Evolutionary conservation across 1,140 invertebrate species (phyloP).

Genomic region (Drosophila trapezifrons): DNA sequence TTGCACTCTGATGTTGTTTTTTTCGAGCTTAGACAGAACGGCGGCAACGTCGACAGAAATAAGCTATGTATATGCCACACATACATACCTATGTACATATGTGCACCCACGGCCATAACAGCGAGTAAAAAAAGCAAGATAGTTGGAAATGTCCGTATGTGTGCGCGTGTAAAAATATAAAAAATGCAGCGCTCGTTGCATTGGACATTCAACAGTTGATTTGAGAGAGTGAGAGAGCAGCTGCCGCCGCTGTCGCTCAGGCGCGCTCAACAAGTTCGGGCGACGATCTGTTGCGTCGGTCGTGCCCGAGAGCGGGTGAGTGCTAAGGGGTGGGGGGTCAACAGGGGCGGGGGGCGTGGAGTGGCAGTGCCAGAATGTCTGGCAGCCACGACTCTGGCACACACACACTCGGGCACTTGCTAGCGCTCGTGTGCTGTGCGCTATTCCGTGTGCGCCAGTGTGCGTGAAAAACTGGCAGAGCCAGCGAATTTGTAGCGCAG

Average conservation of each 20-base stretch:
- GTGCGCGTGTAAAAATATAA: conserved; percentile 35
- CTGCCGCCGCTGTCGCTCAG: conserved; percentile 25
- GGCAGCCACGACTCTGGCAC: conserved; percentile 71
- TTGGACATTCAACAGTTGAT: conserved; percentile 80
- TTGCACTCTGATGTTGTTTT: conserved; percentile 35
- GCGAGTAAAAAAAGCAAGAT: conserved; percentile 37
- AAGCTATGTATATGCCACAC: conserved; percentile 25
- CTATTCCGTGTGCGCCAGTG: conserved; percentile 2
- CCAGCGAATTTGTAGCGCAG: conserved; percentile 77
- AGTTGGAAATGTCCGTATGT: conserved; percentile 13
- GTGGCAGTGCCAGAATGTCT: conserved; percentile 80
- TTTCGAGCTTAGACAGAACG: conserved; percentile 64
- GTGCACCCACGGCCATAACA: conserved; percentile 64
- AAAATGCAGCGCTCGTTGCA: conserved; percentile 57
- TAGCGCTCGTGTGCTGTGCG: conserved; percentile 4
- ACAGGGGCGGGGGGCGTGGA: conserved; percentile 30
- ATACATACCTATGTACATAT: conserved; percentile 14
- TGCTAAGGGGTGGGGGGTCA: conserved; percentile 27
- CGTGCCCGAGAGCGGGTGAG: conserved; percentile 6
- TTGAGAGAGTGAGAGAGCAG: conserved; percentile 39
- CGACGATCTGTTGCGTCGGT: conserved; percentile 57
- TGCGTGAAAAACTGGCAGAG: conserved; percentile 60
- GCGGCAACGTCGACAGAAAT: conserved; percentile 55
- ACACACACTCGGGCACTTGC: conserved; percentile 24
- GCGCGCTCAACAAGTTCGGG: conserved; percentile 72